Conservation (phyloP, 1,140 invertebrate species). For the Hylaeus anthracinus region DNA sequence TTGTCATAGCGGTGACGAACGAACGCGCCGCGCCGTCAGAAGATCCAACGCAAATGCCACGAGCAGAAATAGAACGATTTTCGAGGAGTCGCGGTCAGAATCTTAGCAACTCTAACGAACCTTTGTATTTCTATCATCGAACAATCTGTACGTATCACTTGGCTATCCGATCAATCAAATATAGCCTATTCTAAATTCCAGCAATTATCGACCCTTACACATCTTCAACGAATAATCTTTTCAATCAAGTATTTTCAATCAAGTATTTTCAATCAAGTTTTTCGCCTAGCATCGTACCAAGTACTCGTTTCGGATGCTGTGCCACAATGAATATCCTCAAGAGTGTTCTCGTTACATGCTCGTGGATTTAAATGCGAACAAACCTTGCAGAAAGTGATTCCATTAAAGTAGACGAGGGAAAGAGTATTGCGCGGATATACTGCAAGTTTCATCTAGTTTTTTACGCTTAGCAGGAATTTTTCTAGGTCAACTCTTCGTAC, state of each 20-base stretch:
- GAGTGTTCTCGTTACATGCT: not conserved
- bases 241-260: no score
- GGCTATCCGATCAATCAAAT: no score
- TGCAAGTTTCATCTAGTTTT: not conserved
- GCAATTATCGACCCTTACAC: no score
- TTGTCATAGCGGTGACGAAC: not conserved
- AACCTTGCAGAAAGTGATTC: not conserved
- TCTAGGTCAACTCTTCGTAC: not conserved
- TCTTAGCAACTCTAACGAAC: not conserved
- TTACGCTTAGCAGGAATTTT: not conserved
- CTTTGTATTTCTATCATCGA: no score
- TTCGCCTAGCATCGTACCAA: no score
- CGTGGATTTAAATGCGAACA: not conserved
- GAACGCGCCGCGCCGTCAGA: not conserved
- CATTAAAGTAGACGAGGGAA: not conserved
- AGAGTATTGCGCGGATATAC: not conserved
- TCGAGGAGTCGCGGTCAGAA: not conserved
- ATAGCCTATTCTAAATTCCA: no score
- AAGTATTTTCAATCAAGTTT: no score
- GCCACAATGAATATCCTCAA: not conserved
- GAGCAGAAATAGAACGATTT: not conserved
- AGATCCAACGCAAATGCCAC: not conserved
- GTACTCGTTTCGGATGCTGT: not conserved
- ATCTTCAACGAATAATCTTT: no score
- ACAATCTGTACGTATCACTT: no score